Conservation (phyloP, 2,888 invertebrate species). For the Sarcophaga caerulescens region DNA sequence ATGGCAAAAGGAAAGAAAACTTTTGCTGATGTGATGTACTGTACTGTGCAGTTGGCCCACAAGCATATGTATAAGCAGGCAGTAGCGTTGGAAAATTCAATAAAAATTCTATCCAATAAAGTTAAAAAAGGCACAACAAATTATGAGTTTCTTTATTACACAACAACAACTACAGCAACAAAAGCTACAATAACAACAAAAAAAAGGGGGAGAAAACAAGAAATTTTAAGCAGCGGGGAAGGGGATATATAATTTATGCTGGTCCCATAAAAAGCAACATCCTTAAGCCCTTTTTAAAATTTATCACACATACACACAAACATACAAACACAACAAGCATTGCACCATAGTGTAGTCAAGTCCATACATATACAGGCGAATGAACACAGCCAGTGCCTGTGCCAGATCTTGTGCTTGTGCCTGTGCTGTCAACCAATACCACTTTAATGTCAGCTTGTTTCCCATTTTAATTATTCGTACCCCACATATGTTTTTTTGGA, state of each 20-base stretch:
- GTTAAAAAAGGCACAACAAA: slow-evolving; percentile 20
- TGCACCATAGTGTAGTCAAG: no score
- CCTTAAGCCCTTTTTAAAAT: slow-evolving; percentile 30
- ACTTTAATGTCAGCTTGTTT: slow-evolving; percentile 4
- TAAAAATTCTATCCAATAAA: not conserved
- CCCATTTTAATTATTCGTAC: slow-evolving; percentile 48
- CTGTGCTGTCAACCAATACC: not conserved
- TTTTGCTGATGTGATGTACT: not conserved
- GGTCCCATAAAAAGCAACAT: slow-evolving; percentile 14
- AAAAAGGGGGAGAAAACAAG: no score
- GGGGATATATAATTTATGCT: slow-evolving; percentile 3
- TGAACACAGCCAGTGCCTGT: not conserved
- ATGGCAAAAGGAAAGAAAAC: not conserved
- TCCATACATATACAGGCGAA: no score
- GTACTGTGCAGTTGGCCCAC: not conserved
- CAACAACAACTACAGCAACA: not conserved
- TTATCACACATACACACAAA: slow-evolving; percentile 6
- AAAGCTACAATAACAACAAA: no score
- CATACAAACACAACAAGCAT: no score
- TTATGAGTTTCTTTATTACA: slow-evolving; percentile 22
- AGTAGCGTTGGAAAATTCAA: slow-evolving; percentile 26
- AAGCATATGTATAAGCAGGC: not conserved
- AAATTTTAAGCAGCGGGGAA: not conserved
- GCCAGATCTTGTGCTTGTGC: no score
- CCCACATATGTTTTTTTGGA: not conserved